These are phyloP conservation scores for Trachythela sp. DNA, from an alignment of 64 coral and sea anemone species.

Conservation along the genomic window DNA sequence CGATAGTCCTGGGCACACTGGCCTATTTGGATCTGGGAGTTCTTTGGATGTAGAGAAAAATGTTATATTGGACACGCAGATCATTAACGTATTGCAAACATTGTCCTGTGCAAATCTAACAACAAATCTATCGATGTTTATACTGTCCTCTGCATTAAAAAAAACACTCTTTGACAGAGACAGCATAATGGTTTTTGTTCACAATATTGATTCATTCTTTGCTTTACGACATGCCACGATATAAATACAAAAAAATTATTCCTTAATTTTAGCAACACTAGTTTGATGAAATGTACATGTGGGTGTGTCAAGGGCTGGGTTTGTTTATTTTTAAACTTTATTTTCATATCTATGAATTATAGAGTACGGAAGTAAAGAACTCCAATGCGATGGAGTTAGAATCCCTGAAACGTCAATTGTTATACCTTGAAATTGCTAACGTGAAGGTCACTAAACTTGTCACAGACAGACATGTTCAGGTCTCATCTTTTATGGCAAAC, in stretches of 20 bases:
- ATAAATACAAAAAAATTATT: not conserved
- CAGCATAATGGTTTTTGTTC: not conserved
- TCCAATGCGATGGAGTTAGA: not conserved
- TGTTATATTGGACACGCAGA: conserved; percentile 24
- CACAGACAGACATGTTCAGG: not conserved
- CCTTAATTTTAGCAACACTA: not conserved
- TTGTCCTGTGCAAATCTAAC: not conserved
- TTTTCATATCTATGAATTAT: not conserved
- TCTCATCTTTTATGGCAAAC: not conserved
- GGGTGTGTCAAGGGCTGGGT: not conserved
- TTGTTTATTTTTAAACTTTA: not conserved
- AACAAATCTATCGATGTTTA: not conserved
- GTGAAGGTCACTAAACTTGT: not conserved
- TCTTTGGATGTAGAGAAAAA: conserved; percentile 28
- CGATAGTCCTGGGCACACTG: conserved; percentile 12
- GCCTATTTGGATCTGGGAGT: conserved; percentile 33
- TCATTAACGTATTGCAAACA: conserved; percentile 27
- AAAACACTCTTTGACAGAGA: too few relatives aligned
- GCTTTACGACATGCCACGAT: not conserved
- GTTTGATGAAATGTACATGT: not conserved
- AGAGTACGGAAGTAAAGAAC: not conserved
- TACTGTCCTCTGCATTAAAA: not conserved
- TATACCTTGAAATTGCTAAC: not conserved
- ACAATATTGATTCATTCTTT: not conserved
- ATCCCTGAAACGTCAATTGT: not conserved